Evolutionary conservation across 1,140 invertebrate genomes (phyloP).

Genomic region (Hydropsyche tenuis): DNA sequence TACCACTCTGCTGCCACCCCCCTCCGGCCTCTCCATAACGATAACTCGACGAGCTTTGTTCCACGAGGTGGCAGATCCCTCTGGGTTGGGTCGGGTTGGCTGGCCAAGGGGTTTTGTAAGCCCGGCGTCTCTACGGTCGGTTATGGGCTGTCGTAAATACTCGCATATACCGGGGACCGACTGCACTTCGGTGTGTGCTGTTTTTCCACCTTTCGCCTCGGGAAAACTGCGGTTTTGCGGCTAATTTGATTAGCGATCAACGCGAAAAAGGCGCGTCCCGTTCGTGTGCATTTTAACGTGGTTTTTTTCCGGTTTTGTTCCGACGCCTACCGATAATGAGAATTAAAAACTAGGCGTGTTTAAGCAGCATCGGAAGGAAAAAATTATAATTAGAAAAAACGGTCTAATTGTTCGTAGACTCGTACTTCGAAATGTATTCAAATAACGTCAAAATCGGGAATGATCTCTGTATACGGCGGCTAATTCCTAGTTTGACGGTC

Average conservation of each 20-base stretch:
- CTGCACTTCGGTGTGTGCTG: neutral
- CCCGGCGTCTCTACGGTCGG: constrained; percentile 43
- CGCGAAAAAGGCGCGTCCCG: constrained; percentile 4
- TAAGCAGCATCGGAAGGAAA: neutral
- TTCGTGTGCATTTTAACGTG: too few relatives aligned
- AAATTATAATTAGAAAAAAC: too few relatives aligned
- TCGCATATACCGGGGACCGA: neutral
- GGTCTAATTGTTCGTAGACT: too few relatives aligned
- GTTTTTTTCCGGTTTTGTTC: too few relatives aligned
- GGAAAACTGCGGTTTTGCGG: neutral
- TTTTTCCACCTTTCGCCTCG: neutral
- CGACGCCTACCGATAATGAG: neutral
- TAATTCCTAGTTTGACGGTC: constrained; percentile 9
- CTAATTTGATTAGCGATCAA: constrained; percentile 23
- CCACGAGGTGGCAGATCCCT: constrained; percentile 10
- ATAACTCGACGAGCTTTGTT: constrained; percentile 48
- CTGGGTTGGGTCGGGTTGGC: too few relatives aligned
- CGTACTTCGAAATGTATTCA: too few relatives aligned
- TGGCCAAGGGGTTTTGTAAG: too few relatives aligned
- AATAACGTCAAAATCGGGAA: too few relatives aligned
- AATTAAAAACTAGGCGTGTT: constrained; percentile 15
- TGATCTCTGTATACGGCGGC: too few relatives aligned
- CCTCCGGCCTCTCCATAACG: constrained; percentile 41
- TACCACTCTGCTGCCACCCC: neutral
- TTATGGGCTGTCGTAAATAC: constrained; percentile 47